Conservation (phyloP, 2,888 invertebrate genomes). For the Agonopterix arenella region DNA sequence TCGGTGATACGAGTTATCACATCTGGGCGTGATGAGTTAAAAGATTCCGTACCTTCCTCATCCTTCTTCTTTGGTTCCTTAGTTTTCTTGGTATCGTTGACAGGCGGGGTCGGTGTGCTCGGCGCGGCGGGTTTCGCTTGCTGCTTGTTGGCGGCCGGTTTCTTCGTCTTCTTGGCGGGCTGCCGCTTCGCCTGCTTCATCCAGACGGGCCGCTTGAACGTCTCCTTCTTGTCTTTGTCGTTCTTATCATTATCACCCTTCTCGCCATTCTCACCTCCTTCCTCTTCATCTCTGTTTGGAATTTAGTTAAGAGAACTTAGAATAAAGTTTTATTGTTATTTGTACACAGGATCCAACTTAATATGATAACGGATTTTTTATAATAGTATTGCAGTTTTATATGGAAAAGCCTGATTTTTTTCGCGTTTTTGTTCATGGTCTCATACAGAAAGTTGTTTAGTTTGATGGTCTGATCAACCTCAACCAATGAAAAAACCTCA, state of each 20-base stretch:
- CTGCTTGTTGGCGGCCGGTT: slow-evolving; percentile 35
- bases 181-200: slow-evolving; percentile 81
- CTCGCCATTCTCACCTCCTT: slow-evolving; percentile 61
- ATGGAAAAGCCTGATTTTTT: no score
- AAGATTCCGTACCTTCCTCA: slow-evolving; percentile 28
- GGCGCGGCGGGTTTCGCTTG: slow-evolving; percentile 28
- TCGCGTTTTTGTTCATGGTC: no score
- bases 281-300: slow-evolving; percentile 68
- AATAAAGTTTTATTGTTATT: no score
- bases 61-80: slow-evolving; percentile 68
- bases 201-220: slow-evolving; percentile 87
- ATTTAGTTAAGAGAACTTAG: no score
- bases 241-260: slow-evolving; percentile 45
- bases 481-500: no score
- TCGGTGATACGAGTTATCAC: no score
- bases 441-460: no score
- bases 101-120: slow-evolving; percentile 28
- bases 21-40: no score
- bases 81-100: slow-evolving; percentile 36
- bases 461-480: no score
- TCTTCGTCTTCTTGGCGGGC: slow-evolving; percentile 38
- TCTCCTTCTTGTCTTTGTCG: slow-evolving; percentile 68
- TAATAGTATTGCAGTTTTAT: no score
- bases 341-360: no score
- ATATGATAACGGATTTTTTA: no score